Percentiles rank a stretch among this genome's conserved stretches.
These are phyloP conservation scores for Slavum lentiscoides DNA, from an alignment of 2,888 invertebrate species.

Conservation along the genomic window DNA sequence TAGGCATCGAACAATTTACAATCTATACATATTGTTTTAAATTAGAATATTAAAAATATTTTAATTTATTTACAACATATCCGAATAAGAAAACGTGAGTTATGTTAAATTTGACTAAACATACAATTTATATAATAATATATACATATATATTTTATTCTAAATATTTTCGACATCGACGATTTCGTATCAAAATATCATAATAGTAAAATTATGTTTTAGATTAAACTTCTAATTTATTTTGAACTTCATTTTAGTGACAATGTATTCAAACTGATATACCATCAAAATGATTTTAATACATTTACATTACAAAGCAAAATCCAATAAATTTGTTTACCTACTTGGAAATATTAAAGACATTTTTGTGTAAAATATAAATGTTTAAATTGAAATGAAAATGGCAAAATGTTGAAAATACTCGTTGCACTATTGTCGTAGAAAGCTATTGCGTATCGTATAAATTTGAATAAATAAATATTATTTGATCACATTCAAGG, in stretches of 20 bases:
- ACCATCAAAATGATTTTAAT: not conserved
- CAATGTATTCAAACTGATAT: constrained; percentile 9
- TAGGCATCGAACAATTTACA: too few relatives aligned
- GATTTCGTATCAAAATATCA: too few relatives aligned
- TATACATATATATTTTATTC: too few relatives aligned
- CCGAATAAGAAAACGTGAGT: too few relatives aligned
- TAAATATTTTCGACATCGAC: too few relatives aligned
- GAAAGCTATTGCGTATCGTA: constrained; percentile 26
- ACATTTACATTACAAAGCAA: not conserved
- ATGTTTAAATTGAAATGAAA: constrained; percentile 35
- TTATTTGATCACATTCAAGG: constrained; percentile 38
- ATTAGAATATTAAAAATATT: too few relatives aligned
- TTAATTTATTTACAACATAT: too few relatives aligned
- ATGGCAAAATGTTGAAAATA: constrained; percentile 24
- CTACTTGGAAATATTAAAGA: constrained; percentile 6
- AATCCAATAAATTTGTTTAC: not conserved
- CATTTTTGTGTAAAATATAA: constrained; percentile 6
- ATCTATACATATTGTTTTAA: too few relatives aligned
- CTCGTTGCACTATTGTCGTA: constrained; percentile 4
- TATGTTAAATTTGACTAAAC: too few relatives aligned
- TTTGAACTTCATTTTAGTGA: not conserved
- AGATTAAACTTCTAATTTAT: too few relatives aligned
- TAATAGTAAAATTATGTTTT: too few relatives aligned
- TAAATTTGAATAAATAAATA: constrained; percentile 49
- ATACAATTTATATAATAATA: too few relatives aligned